Conservation (phyloP, 35 echinoderm and acorn worm species). For the Lytechinus variegatus region DNA sequence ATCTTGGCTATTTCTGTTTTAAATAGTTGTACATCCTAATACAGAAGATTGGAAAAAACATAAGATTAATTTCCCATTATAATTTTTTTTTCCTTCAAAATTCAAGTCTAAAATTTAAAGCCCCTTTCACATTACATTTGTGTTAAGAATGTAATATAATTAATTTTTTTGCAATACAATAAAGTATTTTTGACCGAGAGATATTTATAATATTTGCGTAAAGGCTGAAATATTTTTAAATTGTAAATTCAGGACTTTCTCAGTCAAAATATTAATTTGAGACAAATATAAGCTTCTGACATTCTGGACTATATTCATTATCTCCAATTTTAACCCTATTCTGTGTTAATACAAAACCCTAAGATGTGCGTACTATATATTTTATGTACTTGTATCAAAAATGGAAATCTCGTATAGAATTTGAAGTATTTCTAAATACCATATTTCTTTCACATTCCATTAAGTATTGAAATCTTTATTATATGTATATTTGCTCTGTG, state of each 20-base stretch:
- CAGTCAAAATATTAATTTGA: neutral
- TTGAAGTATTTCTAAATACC: slow-evolving; percentile 1
- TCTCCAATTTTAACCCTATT: neutral
- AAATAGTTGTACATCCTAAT: too few relatives aligned
- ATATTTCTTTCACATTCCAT: slow-evolving; percentile 12
- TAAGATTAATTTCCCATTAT: too few relatives aligned
- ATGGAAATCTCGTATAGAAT: neutral
- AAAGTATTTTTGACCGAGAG: neutral
- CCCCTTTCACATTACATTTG: too few relatives aligned
- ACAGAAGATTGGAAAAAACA: too few relatives aligned
- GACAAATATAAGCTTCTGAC: neutral
- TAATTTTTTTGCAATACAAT: neutral
- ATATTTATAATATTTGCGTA: neutral
- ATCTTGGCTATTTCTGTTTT: neutral
- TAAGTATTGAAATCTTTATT: slow-evolving; percentile 7
- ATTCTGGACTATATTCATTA: neutral
- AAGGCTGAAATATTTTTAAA: neutral
- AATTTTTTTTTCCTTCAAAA: too few relatives aligned
- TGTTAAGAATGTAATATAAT: too few relatives aligned
- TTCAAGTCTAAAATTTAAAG: too few relatives aligned
- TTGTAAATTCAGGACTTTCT: neutral
- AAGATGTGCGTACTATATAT: neutral
- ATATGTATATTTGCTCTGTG: neutral
- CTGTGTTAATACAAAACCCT: neutral
- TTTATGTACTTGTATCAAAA: neutral